Conservation (phyloP, 2,888 invertebrate genomes). For the Cecidostiba fungosa region DNA sequence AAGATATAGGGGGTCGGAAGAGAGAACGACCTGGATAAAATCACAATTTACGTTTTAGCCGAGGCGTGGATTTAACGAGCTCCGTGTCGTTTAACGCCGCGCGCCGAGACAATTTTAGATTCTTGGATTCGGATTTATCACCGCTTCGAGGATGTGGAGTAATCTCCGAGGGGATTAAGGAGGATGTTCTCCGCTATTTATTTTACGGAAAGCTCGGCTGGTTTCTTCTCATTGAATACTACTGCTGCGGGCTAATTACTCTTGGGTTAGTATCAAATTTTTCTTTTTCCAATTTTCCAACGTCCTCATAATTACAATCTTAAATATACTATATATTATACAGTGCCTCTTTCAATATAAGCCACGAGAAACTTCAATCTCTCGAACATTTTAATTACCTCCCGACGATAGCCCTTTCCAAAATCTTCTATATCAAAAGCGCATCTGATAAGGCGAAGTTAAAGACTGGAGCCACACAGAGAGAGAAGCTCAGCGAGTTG, state of each 20-base stretch:
- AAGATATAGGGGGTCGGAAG: constrained; percentile 5
- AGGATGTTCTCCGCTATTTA: not conserved
- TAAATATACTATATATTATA: no score
- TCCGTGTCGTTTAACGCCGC: constrained; percentile 14
- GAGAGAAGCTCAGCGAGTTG: not conserved
- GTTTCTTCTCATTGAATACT: not conserved
- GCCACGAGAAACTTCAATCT: no score
- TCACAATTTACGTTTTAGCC: constrained; percentile 41
- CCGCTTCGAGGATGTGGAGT: constrained; percentile 13
- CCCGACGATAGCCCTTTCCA: not conserved
- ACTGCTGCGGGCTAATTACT: not conserved
- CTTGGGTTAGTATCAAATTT: not conserved
- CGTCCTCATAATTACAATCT: no score
- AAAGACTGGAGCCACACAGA: not conserved
- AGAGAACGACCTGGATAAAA: constrained; percentile 10
- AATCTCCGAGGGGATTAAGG: not conserved
- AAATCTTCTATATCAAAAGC: not conserved
- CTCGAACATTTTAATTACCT: no score
- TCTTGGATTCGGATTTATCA: constrained; percentile 9
- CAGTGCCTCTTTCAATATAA: no score
- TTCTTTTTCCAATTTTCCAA: no score
- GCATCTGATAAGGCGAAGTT: not conserved
- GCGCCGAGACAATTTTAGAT: constrained; percentile 20
- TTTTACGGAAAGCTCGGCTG: not conserved
- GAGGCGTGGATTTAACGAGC: constrained; percentile 22